Percentiles rank a stretch among this genome's conserved stretches.
phyloP scores from a whole-genome alignment of 2,888 invertebrate species.

The Scaptomyza cyrtandrae region DNA sequence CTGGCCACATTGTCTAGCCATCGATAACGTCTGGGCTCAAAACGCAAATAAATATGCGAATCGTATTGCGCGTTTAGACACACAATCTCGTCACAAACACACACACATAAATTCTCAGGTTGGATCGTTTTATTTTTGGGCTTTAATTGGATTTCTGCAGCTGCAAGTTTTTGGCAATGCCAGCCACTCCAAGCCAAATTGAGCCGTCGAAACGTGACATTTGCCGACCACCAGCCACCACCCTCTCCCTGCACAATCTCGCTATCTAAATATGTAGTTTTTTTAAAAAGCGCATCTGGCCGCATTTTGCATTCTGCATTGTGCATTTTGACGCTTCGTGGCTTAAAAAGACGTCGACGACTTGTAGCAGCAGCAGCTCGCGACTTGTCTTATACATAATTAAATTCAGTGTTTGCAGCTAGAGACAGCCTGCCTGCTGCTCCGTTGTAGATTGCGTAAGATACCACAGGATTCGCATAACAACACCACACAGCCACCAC shows the following conservation, averaged over 20 bases:
- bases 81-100: conserved; percentile 24
- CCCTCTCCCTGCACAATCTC: neutral
- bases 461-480: conserved; percentile 35
- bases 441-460: conserved; percentile 47
- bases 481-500: conserved; percentile 40
- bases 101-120: conserved; percentile 66
- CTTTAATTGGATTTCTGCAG: conserved; percentile 71
- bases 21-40: conserved; percentile 48
- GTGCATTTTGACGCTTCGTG: conserved; percentile 56
- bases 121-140: conserved; percentile 38
- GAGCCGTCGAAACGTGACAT: conserved; percentile 74
- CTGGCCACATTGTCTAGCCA: conserved; percentile 65
- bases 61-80: conserved; percentile 29
- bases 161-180: conserved; percentile 35
- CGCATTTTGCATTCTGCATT: conserved; percentile 20
- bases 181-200: conserved; percentile 67
- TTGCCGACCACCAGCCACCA: conserved; percentile 40
- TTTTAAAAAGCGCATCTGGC: conserved; percentile 54
- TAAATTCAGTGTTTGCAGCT: conserved; percentile 50
- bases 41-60: conserved; percentile 69
- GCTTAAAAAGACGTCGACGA: conserved; percentile 27
- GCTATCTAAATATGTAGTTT: neutral
- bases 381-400: conserved; percentile 62
- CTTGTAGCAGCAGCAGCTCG: conserved; percentile 19
- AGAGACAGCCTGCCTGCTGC: conserved; percentile 21